Evolutionary conservation across 35 echinoderm and acorn worm species (phyloP).

Genomic region (Ophiothrix spiculata): DNA sequence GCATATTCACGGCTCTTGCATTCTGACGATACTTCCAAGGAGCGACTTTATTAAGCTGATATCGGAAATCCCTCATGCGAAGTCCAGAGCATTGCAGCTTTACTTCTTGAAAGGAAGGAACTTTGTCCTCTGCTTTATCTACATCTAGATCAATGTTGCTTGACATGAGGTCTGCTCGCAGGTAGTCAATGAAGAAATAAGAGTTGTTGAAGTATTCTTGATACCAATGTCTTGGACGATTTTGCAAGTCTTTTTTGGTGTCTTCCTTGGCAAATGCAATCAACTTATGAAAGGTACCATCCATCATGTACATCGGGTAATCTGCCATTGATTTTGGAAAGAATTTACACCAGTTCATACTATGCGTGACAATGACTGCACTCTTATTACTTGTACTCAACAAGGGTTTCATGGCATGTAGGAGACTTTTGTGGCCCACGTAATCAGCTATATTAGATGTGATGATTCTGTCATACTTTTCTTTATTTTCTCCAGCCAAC

Average conservation of each 20-base stretch:
- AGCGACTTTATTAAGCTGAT: slow-evolving; percentile 43
- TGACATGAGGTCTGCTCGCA: slow-evolving; percentile 17
- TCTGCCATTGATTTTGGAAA: not conserved
- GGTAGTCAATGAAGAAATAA: slow-evolving; percentile 42
- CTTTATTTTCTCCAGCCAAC: not conserved
- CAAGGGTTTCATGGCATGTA: slow-evolving; percentile 28
- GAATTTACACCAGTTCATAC: slow-evolving; percentile 13
- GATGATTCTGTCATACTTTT: slow-evolving; percentile 51
- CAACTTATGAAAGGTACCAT: not conserved
- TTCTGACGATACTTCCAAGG: slow-evolving; percentile 41
- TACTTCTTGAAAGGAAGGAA: slow-evolving; percentile 11
- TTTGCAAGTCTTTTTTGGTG: not conserved
- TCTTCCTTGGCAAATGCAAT: not conserved
- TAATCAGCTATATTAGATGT: slow-evolving; percentile 55
- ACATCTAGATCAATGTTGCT: not conserved
- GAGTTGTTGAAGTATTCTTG: slow-evolving; percentile 62
- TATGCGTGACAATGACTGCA: slow-evolving; percentile 50
- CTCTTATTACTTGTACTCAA: slow-evolving; percentile 32
- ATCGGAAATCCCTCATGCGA: slow-evolving; percentile 54
- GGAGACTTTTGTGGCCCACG: not conserved
- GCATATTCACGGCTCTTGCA: slow-evolving; percentile 20
- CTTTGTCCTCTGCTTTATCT: not conserved
- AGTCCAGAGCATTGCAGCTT: slow-evolving; percentile 28
- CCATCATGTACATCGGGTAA: not conserved
- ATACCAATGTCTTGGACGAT: not conserved